Conservation (phyloP, 2,797 vertebrate genomes). For the Heliangelus exortis region DNA sequence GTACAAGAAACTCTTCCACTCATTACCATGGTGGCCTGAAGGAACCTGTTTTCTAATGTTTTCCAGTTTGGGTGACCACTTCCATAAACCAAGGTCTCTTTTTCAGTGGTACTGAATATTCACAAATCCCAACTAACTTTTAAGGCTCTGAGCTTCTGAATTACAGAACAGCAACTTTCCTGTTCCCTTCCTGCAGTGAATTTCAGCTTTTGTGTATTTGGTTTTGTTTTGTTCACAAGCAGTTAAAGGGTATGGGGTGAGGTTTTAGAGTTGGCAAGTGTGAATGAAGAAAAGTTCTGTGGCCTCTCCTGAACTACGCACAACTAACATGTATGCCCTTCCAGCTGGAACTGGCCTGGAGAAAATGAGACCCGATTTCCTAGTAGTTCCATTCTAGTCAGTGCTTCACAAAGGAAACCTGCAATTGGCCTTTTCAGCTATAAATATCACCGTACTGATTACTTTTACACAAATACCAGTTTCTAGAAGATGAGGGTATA, state of each 20-base stretch:
- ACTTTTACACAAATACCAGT: neutral
- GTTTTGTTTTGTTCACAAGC: neutral
- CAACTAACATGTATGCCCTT: neutral
- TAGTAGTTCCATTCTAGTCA: neutral
- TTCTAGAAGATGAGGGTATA: neutral
- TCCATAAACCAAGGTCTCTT: neutral
- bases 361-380: neutral
- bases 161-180: neutral
- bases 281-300: neutral
- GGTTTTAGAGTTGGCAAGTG: neutral
- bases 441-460: neutral
- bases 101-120: neutral
- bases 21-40: neutral
- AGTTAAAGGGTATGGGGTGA: neutral
- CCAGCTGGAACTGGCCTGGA: neutral
- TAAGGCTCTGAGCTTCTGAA: neutral
- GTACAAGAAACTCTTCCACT: neutral
- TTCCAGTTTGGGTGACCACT: neutral
- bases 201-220: neutral
- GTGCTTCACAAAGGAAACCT: neutral
- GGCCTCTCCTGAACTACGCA: neutral
- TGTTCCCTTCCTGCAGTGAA: neutral
- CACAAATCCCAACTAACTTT: neutral
- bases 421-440: neutral
- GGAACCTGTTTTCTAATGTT: neutral